These are phyloP conservation scores for Leuctra nigra DNA, from an alignment of 2,888 invertebrate genomes.

Conservation along the genomic window DNA sequence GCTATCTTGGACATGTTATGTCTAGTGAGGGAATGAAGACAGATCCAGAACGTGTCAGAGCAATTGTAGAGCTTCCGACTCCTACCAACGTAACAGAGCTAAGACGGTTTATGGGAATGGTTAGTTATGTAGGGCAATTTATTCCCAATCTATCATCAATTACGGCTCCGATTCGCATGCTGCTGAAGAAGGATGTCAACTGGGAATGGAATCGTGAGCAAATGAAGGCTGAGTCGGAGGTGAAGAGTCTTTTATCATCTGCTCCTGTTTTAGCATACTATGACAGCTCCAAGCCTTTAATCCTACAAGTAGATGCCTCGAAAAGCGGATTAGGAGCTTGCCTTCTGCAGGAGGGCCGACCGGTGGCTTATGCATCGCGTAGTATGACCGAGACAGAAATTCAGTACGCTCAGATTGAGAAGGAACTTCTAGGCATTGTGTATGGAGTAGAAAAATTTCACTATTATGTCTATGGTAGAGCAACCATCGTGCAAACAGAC, in stretches of 20 bases:
- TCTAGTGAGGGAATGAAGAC: background rate
- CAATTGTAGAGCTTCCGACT: background rate
- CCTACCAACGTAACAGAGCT: slow-evolving; percentile 13
- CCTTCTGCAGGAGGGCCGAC: slow-evolving; percentile 35
- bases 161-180: slow-evolving; percentile 19
- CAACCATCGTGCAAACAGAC: slow-evolving; percentile 20
- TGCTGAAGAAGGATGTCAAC: slow-evolving; percentile 19
- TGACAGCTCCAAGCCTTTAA: slow-evolving; percentile 17
- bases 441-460: slow-evolving; percentile 10
- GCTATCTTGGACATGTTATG: slow-evolving; percentile 12
- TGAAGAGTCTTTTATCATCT: slow-evolving; percentile 17
- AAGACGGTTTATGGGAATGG: slow-evolving; percentile 14
- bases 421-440: slow-evolving; percentile 27
- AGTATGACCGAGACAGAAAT: slow-evolving; percentile 32
- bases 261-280: slow-evolving; percentile 24
- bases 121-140: slow-evolving; percentile 15
- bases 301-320: slow-evolving; percentile 31
- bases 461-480: slow-evolving; percentile 5
- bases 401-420: slow-evolving; percentile 35
- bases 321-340: slow-evolving; percentile 34
- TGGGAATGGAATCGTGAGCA: slow-evolving; percentile 12
- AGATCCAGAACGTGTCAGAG: background rate
- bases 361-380: slow-evolving; percentile 36
- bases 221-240: slow-evolving; percentile 8
- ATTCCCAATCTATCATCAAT: slow-evolving; percentile 9